Conservation (phyloP, 1,140 invertebrate genomes). For the Popillia japonica region DNA sequence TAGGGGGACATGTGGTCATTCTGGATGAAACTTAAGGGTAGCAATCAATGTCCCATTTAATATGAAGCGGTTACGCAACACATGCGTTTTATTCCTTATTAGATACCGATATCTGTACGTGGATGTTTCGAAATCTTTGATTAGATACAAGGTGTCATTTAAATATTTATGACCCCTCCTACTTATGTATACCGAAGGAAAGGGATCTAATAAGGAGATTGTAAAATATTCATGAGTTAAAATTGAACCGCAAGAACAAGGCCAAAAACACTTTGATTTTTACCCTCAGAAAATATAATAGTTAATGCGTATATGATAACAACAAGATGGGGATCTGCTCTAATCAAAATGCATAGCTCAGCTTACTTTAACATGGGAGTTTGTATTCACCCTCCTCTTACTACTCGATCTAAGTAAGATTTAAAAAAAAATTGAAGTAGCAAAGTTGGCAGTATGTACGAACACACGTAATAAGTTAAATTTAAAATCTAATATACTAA, state of each 20-base stretch:
- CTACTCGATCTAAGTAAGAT: background rate
- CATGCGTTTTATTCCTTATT: conserved; percentile 1
- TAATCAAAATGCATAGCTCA: conserved; percentile 38
- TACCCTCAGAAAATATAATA: conserved; percentile 31
- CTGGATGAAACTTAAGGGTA: conserved; percentile 22
- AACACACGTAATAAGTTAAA: no score
- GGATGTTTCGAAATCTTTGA: no score
- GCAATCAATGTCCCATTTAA: conserved; percentile 9
- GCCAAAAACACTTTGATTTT: conserved; percentile 36
- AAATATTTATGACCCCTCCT: conserved; percentile 9
- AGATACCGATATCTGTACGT: no score
- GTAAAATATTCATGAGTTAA: conserved; percentile 39
- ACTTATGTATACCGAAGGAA: background rate
- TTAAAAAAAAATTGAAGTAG: background rate
- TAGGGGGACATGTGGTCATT: conserved; percentile 19
- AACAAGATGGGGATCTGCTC: conserved; percentile 27
- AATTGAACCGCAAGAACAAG: conserved; percentile 26
- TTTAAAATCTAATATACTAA: background rate
- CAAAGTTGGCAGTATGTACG: background rate
- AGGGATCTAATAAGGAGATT: conserved; percentile 13
- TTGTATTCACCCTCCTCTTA: background rate
- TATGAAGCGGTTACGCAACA: background rate
- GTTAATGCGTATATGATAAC: conserved; percentile 37
- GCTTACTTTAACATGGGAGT: conserved; percentile 39
- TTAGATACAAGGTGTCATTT: background rate